Percentiles rank a stretch among this genome's conserved stretches.
These are phyloP conservation scores for Sapajus apella DNA, from an alignment of 2,113 vertebrate species.

Conservation along the genomic window DNA sequence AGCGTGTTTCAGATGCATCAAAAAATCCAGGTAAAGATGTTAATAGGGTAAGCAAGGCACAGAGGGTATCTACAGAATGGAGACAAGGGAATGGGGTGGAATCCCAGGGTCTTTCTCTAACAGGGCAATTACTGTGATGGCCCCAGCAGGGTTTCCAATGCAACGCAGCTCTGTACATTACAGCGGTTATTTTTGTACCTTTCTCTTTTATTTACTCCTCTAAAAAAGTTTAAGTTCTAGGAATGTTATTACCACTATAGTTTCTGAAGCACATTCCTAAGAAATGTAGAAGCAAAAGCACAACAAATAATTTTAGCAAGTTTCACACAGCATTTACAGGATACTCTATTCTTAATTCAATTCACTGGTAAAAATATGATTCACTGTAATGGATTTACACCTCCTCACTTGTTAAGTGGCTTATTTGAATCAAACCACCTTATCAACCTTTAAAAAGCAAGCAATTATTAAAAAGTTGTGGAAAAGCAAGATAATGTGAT, in stretches of 20 bases:
- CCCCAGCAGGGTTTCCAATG: not conserved
- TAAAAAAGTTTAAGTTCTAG: not conserved
- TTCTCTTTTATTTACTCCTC: not conserved
- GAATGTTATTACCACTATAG: not conserved
- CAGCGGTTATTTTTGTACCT: not conserved
- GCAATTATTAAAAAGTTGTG: not conserved
- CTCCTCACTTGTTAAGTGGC: not conserved
- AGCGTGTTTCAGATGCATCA: not conserved
- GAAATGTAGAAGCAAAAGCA: not conserved
- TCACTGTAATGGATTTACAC: not conserved
- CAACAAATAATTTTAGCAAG: not conserved
- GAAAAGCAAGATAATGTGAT: not conserved
- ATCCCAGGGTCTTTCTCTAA: not conserved
- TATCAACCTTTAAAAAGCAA: not conserved
- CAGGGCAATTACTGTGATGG: not conserved
- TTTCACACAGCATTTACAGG: not conserved
- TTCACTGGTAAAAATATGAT: not conserved
- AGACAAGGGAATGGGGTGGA: not conserved
- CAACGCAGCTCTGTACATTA: not conserved
- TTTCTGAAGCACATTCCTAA: not conserved
- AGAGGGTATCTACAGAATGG: not conserved
- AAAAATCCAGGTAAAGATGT: not conserved
- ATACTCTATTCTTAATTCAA: not conserved
- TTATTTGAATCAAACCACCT: not conserved
- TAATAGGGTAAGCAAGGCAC: not conserved